Evolutionary conservation across 2,797 vertebrate genomes (phyloP), one percentile per base, ranked within the genome.

Genomic region (Ciconia nigra): DNA sequence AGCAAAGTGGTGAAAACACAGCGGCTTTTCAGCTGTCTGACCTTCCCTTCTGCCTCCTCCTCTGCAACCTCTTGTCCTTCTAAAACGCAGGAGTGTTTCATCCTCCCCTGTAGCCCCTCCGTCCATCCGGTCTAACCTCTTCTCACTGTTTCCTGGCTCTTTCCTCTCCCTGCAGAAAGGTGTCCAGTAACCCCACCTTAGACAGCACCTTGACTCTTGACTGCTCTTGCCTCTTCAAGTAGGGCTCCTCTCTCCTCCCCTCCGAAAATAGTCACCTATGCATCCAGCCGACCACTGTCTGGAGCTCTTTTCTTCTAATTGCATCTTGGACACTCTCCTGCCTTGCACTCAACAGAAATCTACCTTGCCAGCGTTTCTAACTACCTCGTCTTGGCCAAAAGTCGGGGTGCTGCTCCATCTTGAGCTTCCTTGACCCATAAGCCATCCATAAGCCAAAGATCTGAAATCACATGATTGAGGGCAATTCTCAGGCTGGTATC

Each of bases 391-490:
- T 76, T 62, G 33, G 26, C 31, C 22, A 46, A 76, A 67, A 19
- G 26, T 29, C 3, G 1, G 28, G n/a, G 33, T 0, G 0, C 15
- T 76, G 28, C 19, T 92, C 62, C 24, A 44, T 39, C 51, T 39
- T 46, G 49, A 84, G 16, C 26, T 89, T 93, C 16, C 49, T 92
- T 82, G 55, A 39, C 26, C 18, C 42, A 21, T 31, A 41, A 87
- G 16, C 18, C 37, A 47, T 28, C 18, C 66, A 49, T 63, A 78
- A n/a, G n/a, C n/a, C n/a, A n/a, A n/a, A n/a, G n/a, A n/a, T n/a
- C n/a, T n/a, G n/a, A n/a, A 89, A 61, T 72, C 54, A 31, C 12
- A 39, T 2, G 9, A 54, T 0, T n/a, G 54, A 79, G 37, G 20
- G 9, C 20, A 82, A 49, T 71, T 69, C 7, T 3, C 35, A 61